Evolutionary conservation across 2,888 invertebrate genomes (phyloP), one percentile per base, ranked within the genome.

Genomic region (Athrips mouffetella): DNA sequence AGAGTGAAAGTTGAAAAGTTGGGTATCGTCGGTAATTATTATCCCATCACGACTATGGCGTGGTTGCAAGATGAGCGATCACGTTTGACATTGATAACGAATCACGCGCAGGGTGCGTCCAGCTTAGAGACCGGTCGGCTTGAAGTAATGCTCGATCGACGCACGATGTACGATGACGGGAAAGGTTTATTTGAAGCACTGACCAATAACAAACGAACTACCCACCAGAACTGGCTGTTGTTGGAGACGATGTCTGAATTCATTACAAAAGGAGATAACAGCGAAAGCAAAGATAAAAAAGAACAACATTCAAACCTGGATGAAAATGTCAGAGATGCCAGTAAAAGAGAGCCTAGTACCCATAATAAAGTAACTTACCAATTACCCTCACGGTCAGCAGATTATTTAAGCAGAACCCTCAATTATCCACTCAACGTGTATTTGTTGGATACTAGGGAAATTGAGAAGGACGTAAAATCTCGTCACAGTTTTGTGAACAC

Each of bases 181-280:
- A 89, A 98, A 53, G 99, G 99, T 7, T 94, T 99, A 90, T 97
- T 96, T 1, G 98, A 99, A 76, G 98, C 98, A 15, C 92, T 99
- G 1, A 93, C 96, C 0, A 99, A 99, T 77, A 98, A 98, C 76
- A 92, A 94, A 51, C 90, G 91, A 29, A 96, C 95, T 0, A 81
- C 92, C 0, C 93, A 94, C 69, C 93, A 93, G 58, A 97, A 97
- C 76, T 96, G 96, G 93, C 70, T 99, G 3, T 76, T 98, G 2
- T 78, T 98, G 0, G 98, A 99, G 76, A 62, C 80, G 0, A 72
- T 77, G 56, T 63, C 65, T 0, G 59, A 55, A 3, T 56, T 63
- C 10, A 65, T 71, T n/a, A 27, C 53, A 16, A 76, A 72, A 44
- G 61, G 73, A 33, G 73, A 72, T 16, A 67, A 68, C 1, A 65